Conservation (phyloP, 2,888 invertebrate genomes). For the Stictocephala bisonia region DNA sequence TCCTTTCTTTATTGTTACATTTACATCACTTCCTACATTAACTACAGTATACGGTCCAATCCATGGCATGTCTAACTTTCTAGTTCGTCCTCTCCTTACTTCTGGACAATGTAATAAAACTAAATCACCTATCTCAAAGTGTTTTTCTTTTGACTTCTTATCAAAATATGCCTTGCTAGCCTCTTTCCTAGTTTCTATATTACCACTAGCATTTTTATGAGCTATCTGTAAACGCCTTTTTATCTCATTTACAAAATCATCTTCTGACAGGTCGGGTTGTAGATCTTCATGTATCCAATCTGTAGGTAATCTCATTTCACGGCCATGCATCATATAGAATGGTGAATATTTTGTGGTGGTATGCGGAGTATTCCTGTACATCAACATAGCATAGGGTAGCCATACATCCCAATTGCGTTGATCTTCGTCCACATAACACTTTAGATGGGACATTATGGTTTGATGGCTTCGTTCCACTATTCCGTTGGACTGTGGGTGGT, state of each 20-base stretch:
- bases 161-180: conserved; percentile 10
- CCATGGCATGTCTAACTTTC: neutral
- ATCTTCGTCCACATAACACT: conserved; percentile 59
- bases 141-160: neutral
- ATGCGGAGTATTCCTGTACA: conserved; percentile 59
- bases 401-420: conserved; percentile 61
- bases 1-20: conserved; percentile 6
- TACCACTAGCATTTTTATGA: neutral
- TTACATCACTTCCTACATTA: neutral
- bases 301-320: conserved; percentile 42
- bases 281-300: conserved; percentile 15
- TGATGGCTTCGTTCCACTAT: conserved; percentile 61
- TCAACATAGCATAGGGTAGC: conserved; percentile 59
- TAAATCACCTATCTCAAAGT: neutral
- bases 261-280: neutral
- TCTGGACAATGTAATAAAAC: neutral
- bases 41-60: neutral
- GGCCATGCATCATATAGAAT: conserved; percentile 48
- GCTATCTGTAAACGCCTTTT: conserved; percentile 18
- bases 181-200: neutral
- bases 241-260: conserved; percentile 2
- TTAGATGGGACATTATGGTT: conserved; percentile 60
- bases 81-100: neutral
- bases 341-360: conserved; percentile 54
- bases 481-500: conserved; percentile 61